Conservation (phyloP, 2,888 invertebrate genomes). For the Leptinotarsa juncta region DNA sequence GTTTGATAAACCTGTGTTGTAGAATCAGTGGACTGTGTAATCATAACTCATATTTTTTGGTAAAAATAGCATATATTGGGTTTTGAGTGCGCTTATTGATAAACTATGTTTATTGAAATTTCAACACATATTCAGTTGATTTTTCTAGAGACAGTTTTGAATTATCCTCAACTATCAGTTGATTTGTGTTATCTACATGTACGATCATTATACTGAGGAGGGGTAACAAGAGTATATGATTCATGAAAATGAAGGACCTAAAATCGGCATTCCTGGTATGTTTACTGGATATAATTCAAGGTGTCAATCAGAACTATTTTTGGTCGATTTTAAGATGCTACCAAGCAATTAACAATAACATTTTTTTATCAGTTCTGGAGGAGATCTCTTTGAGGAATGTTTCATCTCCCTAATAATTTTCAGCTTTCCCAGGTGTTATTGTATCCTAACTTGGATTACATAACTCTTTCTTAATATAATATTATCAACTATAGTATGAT, state of each 20-base stretch:
- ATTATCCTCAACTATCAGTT: conserved; percentile 20
- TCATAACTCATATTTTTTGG: conserved; percentile 19
- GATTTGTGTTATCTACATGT: conserved; percentile 25
- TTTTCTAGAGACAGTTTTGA: background rate
- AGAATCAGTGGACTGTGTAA: conserved; percentile 1
- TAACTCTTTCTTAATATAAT: too few relatives aligned
- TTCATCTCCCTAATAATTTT: background rate
- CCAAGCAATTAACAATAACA: conserved; percentile 1
- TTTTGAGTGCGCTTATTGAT: conserved; percentile 10
- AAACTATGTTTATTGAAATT: conserved; percentile 11
- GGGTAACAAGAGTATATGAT: conserved; percentile 18
- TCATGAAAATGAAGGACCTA: conserved; percentile 22
- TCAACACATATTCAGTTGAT: conserved; percentile 1
- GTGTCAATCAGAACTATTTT: conserved; percentile 3
- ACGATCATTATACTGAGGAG: conserved; percentile 10
- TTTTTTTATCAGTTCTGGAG: background rate
- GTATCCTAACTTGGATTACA: background rate
- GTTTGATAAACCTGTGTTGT: background rate
- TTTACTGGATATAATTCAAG: background rate
- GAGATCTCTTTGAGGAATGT: background rate
- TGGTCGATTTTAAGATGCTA: conserved; percentile 8
- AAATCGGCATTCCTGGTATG: conserved; percentile 5
- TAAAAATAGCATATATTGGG: conserved; percentile 3
- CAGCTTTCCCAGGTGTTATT: background rate
- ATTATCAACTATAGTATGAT: too few relatives aligned